Conservation (phyloP, 2,113 vertebrate genomes). For the Nettapus auritus region DNA sequence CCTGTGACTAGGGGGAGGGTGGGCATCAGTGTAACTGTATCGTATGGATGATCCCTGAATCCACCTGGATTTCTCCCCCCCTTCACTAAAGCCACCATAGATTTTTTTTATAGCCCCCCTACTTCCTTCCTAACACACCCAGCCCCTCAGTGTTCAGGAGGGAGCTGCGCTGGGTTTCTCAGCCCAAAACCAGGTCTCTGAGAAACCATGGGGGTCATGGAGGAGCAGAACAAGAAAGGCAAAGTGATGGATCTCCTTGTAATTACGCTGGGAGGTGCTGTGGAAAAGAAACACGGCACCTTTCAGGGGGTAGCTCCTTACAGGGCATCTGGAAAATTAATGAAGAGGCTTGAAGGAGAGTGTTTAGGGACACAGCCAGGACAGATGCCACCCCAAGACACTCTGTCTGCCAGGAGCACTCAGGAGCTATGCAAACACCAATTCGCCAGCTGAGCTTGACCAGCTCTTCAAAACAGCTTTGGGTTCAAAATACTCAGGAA, state of each 20-base stretch:
- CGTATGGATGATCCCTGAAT: no score
- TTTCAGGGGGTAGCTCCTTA: neutral
- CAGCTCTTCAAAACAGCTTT: neutral
- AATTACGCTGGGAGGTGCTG: neutral
- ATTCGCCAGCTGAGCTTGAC: fast-evolving
- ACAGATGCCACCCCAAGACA: neutral
- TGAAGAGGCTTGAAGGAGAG: neutral
- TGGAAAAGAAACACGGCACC: neutral
- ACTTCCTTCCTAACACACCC: neutral
- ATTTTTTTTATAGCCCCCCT: no score
- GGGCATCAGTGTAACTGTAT: neutral
- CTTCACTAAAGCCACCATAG: neutral
- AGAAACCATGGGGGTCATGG: neutral
- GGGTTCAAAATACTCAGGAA: neutral
- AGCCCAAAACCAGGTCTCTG: fast-evolving
- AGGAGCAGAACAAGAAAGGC: neutral
- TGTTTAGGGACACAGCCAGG: neutral
- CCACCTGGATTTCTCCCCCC: neutral
- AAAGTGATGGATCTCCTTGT: neutral
- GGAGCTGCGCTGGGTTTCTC: neutral
- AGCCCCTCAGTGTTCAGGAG: fast-evolving
- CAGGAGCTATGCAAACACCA: neutral
- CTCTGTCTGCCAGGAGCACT: neutral
- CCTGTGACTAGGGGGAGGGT: neutral
- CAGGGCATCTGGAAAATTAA: neutral